These are phyloP conservation scores for Aptenodytes patagonicus DNA, from an alignment of 2,113 vertebrate genomes.

Conservation along the genomic window DNA sequence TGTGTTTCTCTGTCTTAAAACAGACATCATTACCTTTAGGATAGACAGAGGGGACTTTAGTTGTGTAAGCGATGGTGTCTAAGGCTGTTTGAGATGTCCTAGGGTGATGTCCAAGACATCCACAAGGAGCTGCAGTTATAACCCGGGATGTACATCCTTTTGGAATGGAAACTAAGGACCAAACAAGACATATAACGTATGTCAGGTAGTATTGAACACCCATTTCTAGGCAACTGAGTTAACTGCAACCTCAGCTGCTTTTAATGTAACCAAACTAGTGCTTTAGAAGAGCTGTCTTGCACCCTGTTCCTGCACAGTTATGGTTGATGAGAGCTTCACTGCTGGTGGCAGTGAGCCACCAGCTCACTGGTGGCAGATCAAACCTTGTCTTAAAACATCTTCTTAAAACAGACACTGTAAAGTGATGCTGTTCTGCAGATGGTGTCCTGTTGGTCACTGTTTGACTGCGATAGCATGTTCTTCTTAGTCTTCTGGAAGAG, in stretches of 20 bases:
- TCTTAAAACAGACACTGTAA: not conserved
- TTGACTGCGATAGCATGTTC: not conserved
- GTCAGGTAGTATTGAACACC: not conserved
- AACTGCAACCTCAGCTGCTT: not conserved
- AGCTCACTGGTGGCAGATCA: not conserved
- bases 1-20: not conserved
- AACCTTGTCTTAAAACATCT: not conserved
- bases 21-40: not conserved
- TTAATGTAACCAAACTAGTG: not conserved
- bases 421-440: not conserved
- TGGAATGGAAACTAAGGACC: not conserved
- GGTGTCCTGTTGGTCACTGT: not conserved
- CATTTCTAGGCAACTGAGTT: not conserved
- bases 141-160: not conserved
- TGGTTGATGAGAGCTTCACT: not conserved
- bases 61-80: not conserved
- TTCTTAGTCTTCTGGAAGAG: not conserved
- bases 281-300: not conserved
- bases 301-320: not conserved
- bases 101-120: not conserved
- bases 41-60: not conserved
- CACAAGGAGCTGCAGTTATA: not conserved
- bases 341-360: not conserved
- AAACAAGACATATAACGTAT: not conserved
- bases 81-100: not conserved